phyloP scores from a whole-genome alignment of 2,113 vertebrate genomes.

The Synodontis membranacea region DNA sequence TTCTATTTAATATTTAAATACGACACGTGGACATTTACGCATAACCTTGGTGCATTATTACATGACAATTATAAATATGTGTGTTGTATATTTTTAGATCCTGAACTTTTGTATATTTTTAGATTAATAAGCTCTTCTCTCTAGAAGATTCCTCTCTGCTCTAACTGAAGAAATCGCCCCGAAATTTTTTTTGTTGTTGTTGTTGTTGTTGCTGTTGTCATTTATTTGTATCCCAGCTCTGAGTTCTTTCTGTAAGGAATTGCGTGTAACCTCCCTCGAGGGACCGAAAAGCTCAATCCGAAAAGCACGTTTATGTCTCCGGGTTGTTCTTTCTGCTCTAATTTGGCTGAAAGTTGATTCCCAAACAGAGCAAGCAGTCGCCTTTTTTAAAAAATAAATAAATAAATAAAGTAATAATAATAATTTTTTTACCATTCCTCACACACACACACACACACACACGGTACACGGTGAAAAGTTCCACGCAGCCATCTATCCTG shows the following conservation, averaged over 20 bases:
- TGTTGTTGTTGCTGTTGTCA: too few species aligned
- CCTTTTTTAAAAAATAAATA: too few species aligned
- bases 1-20: too few species aligned
- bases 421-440: not conserved
- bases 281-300: not conserved
- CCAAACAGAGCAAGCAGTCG: not conserved
- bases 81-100: not conserved
- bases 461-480: slow-evolving; percentile 43
- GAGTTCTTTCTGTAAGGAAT: not conserved
- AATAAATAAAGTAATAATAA: too few species aligned
- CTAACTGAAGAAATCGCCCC: not conserved
- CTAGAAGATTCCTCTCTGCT: not conserved
- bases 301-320: not conserved
- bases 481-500: slow-evolving; percentile 39
- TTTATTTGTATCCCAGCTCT: not conserved
- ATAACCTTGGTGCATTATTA: too few species aligned
- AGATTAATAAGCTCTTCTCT: not conserved
- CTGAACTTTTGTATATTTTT: too few species aligned
- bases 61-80: too few species aligned
- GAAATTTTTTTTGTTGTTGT: not conserved
- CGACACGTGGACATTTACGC: too few species aligned
- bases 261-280: not conserved
- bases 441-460: not conserved
- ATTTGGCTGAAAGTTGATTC: slow-evolving; percentile 7
- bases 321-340: slow-evolving; percentile 3